phyloP scores from a whole-genome alignment of 1,140 invertebrate species.

The Bombus haemorrhoidalis region DNA sequence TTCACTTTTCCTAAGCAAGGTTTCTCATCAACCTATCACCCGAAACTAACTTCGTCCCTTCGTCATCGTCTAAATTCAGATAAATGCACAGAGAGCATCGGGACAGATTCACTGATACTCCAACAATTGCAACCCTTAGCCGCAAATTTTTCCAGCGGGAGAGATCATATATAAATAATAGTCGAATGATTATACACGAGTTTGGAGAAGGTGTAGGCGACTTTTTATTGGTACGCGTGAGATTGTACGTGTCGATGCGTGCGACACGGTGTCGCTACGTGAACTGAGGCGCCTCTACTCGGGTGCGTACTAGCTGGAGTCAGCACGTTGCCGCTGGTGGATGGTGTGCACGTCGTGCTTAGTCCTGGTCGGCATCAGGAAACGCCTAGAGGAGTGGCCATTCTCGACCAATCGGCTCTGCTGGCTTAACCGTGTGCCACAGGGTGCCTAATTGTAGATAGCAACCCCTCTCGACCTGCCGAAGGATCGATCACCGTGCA shows the following conservation, averaged over 20 bases:
- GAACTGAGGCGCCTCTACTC: conserved; percentile 70
- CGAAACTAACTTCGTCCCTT: conserved; percentile 5
- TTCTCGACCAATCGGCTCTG: conserved; percentile 71
- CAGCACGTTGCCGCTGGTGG: conserved; percentile 62
- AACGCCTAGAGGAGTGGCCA: conserved; percentile 79
- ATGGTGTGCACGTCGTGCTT: conserved; percentile 61
- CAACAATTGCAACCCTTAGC: not conserved
- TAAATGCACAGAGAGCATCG: not conserved
- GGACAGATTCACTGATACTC: not conserved
- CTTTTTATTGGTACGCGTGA: conserved; percentile 3
- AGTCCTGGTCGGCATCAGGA: conserved; percentile 53
- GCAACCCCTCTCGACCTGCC: conserved; percentile 63
- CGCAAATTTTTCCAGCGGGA: not conserved
- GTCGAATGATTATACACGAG: not conserved
- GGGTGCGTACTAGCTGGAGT: conserved; percentile 51
- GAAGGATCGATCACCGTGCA: conserved; percentile 57
- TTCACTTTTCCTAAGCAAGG: conserved; percentile 35
- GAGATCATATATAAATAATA: not conserved
- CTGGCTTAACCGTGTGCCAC: conserved; percentile 11
- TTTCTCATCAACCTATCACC: not conserved
- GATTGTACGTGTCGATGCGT: conserved; percentile 66
- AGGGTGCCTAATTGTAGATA: conserved; percentile 68
- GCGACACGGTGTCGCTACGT: conserved; percentile 73
- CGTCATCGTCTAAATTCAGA: not conserved
- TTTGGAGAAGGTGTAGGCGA: not conserved